These are phyloP conservation scores for Liopterus haemorrhoidalis DNA, from an alignment of 2,888 invertebrate species.

Conservation along the genomic window DNA sequence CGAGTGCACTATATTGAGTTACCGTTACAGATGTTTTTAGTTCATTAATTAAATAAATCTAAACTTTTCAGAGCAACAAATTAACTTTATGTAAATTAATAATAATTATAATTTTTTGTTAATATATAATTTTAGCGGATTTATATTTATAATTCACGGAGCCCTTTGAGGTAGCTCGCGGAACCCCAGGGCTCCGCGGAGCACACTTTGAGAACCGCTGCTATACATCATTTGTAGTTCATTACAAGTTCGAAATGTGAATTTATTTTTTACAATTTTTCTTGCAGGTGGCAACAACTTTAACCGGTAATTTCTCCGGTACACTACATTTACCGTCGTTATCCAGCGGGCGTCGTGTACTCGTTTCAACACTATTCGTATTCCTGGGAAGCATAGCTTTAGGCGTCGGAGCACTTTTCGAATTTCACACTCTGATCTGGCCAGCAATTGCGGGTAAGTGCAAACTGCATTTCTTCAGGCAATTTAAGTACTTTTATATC, in stretches of 20 bases:
- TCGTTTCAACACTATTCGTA: conserved; percentile 15
- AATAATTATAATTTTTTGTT: too few species aligned
- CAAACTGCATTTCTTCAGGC: conserved; percentile 42
- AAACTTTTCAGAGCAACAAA: too few species aligned
- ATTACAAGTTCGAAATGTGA: not conserved
- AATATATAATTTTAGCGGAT: conserved; percentile 1
- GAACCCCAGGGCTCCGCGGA: too few species aligned
- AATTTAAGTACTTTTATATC: conserved; percentile 48
- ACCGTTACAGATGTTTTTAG: too few species aligned
- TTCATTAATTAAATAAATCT: too few species aligned
- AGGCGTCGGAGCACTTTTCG: conserved; percentile 6
- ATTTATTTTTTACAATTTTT: conserved; percentile 2
- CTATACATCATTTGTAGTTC: conserved; percentile 3
- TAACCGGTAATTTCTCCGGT: conserved; percentile 17
- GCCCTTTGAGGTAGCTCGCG: too few species aligned
- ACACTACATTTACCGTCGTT: conserved; percentile 20
- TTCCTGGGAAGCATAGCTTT: not conserved
- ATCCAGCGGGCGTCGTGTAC: conserved; percentile 22
- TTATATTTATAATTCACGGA: too few species aligned
- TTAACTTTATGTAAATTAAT: too few species aligned
- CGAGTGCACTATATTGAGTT: too few species aligned
- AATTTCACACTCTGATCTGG: conserved; percentile 3
- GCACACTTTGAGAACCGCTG: too few species aligned
- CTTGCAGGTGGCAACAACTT: conserved; percentile 39
- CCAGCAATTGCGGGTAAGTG: conserved; percentile 4